Evolutionary conservation across 2,888 invertebrate species (phyloP).

Genomic region (Xestia xanthographa): DNA sequence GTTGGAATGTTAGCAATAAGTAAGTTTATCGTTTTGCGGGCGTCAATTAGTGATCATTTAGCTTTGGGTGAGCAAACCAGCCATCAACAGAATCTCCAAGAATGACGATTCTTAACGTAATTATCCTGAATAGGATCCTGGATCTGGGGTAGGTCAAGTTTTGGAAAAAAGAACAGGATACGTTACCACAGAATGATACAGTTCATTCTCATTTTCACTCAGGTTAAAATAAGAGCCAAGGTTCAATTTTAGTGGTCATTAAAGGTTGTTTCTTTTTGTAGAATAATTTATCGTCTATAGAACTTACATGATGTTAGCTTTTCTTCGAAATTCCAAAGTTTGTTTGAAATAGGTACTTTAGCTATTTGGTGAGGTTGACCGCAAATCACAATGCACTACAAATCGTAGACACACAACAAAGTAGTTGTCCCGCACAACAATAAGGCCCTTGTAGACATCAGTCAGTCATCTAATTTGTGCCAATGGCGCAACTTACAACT

Average conservation of each 20-base stretch:
- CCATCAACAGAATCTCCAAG: neutral
- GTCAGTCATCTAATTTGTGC: constrained; percentile 48
- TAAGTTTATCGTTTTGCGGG: neutral
- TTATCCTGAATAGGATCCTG: too few relatives aligned
- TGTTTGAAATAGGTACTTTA: neutral
- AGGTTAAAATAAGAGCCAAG: neutral
- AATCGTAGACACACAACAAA: constrained; percentile 12
- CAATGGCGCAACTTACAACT: constrained; percentile 46
- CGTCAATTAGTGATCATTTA: neutral
- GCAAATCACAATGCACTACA: constrained; percentile 23
- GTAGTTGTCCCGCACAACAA: constrained; percentile 17
- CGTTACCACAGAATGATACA: neutral
- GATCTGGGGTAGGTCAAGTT: neutral
- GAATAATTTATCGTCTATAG: too few relatives aligned
- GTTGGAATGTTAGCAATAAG: neutral
- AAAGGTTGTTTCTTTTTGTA: too few relatives aligned
- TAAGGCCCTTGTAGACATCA: constrained; percentile 31
- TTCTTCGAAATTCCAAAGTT: neutral
- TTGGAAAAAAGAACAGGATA: neutral
- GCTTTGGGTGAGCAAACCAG: neutral
- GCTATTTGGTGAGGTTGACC: neutral
- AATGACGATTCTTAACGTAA: neutral
- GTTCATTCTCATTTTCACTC: neutral
- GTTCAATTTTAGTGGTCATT: too few relatives aligned
- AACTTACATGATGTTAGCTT: neutral